Percentiles rank a stretch among this genome's conserved stretches.
Conservation (phyloP, 2,888 invertebrate species). For the Cryptus armator region DNA sequence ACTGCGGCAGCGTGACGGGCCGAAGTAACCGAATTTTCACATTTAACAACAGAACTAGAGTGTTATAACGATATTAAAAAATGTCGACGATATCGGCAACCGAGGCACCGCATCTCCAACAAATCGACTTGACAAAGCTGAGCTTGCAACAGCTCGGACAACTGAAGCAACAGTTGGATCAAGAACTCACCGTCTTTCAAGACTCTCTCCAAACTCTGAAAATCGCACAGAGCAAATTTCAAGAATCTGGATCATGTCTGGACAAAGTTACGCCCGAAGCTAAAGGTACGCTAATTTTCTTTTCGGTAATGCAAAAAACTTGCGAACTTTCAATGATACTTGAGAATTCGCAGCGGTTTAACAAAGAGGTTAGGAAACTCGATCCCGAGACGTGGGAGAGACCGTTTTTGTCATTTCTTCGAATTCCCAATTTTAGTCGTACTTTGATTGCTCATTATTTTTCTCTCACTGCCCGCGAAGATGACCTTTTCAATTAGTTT, state of each 20-base stretch:
- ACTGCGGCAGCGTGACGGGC: constrained; percentile 42
- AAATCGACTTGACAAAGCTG: constrained; percentile 93
- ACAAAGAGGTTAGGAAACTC: constrained; percentile 60
- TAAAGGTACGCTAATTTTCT: constrained; percentile 86
- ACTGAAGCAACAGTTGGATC: constrained; percentile 95
- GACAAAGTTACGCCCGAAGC: constrained; percentile 92
- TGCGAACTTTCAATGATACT: constrained; percentile 28
- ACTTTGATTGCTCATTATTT: constrained; percentile 22
- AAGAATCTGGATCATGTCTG: constrained; percentile 94
- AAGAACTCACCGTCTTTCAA: constrained; percentile 95
- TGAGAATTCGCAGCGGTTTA: neutral
- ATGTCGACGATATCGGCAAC: constrained; percentile 88
- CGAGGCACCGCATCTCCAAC: constrained; percentile 89
- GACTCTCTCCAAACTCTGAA: constrained; percentile 96
- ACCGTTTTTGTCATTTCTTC: constrained; percentile 13
- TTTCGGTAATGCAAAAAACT: neutral
- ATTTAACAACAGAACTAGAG: neutral
- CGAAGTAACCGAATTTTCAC: neutral
- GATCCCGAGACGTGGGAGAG: constrained; percentile 12
- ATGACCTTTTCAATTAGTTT: neutral
- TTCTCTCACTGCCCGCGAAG: neutral
- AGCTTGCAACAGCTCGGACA: constrained; percentile 93
- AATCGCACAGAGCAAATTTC: constrained; percentile 95
- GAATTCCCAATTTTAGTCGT: neutral
- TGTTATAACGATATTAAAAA: constrained; percentile 69